These are phyloP conservation scores for Apeira syringaria DNA, from an alignment of 2,888 invertebrate species.

Conservation along the genomic window DNA sequence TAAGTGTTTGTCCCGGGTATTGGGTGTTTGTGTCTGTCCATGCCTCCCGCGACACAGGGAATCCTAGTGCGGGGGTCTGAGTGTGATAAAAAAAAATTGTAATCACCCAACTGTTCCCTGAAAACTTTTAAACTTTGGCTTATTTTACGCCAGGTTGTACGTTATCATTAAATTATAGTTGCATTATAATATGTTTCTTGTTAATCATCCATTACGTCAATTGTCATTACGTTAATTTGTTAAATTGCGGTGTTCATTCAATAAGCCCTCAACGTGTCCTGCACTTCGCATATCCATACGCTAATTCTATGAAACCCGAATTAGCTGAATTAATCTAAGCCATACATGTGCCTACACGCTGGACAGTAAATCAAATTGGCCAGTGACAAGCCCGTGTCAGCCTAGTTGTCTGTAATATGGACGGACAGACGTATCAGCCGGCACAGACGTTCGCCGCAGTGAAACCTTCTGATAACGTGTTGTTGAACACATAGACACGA, in stretches of 20 bases:
- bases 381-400: conserved; percentile 41
- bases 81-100: too few relatives aligned
- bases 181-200: too few relatives aligned
- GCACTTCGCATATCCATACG: conserved; percentile 17
- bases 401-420: conserved; percentile 40
- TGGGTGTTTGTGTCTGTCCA: too few relatives aligned
- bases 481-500: conserved; percentile 8
- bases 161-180: too few relatives aligned
- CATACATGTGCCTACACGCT: conserved; percentile 17
- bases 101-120: too few relatives aligned
- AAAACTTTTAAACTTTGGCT: too few relatives aligned
- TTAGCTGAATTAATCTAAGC: conserved; percentile 28
- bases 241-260: conserved; percentile 8
- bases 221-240: too few relatives aligned
- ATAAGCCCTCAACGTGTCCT: conserved; percentile 13
- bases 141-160: too few relatives aligned
- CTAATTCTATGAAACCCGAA: conserved; percentile 17
- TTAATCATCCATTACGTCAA: too few relatives aligned
- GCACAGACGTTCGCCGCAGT: conserved; percentile 32
- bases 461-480: conserved; percentile 28
- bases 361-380: conserved; percentile 50
- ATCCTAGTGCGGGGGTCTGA: too few relatives aligned
- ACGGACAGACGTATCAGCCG: conserved; percentile 46
- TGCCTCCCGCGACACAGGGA: too few relatives aligned
- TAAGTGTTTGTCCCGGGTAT: too few relatives aligned